Evolutionary conservation across 2,888 invertebrate genomes (phyloP).

Genomic region (Taenaris catops): DNA sequence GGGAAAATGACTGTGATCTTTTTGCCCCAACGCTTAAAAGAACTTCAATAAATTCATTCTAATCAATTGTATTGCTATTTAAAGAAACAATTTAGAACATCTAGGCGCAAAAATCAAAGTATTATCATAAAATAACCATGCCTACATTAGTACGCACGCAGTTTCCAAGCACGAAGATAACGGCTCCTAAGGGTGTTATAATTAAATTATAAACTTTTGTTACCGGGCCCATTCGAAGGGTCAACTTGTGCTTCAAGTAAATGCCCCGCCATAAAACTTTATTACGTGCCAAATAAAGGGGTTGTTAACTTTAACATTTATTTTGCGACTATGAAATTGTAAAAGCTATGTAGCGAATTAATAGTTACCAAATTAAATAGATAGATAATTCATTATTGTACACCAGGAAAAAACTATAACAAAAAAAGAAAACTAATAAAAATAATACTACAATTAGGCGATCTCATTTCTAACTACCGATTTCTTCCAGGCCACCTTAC

Average conservation of each 20-base stretch:
- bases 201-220: constrained; percentile 77
- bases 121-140: constrained; percentile 3
- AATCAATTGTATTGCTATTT: no score
- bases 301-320: constrained; percentile 66
- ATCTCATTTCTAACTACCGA: no score
- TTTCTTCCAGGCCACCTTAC: no score
- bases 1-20: no score
- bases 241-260: constrained; percentile 69
- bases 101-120: not conserved
- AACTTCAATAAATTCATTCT: no score
- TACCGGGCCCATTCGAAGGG: constrained; percentile 49
- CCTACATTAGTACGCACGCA: constrained; percentile 25
- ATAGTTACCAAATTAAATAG: constrained; percentile 14
- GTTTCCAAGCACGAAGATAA: constrained; percentile 41
- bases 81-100: no score
- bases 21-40: no score
- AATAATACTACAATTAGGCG: no score
- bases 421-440: no score
- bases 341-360: constrained; percentile 44
- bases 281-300: constrained; percentile 75
- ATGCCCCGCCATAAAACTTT: constrained; percentile 74
- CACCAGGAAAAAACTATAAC: no score
- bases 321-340: constrained; percentile 52
- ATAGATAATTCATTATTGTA: no score
- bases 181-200: constrained; percentile 66